These are phyloP conservation scores for Hydrochoerus hydrochaeris DNA, from an alignment of 2,113 vertebrate species.

Conservation along the genomic window DNA sequence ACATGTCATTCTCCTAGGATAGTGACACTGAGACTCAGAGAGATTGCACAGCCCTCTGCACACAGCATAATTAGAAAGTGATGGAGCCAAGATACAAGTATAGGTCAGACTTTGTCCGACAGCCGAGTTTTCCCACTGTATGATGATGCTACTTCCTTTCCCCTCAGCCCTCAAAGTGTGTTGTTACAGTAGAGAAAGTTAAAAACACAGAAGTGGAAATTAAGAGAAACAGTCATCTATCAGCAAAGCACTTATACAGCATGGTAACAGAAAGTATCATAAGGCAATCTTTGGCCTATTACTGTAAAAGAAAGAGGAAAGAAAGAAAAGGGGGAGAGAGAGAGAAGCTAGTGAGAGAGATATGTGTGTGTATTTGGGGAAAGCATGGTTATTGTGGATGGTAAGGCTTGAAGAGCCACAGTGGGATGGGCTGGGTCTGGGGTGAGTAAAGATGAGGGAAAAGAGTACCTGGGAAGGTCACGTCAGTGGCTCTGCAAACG, in stretches of 20 bases:
- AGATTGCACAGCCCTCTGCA: background rate
- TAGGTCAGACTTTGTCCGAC: background rate
- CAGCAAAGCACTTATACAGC: background rate
- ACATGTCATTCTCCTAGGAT: background rate
- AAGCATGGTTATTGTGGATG: no score
- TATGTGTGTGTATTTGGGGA: background rate
- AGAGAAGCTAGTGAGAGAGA: background rate
- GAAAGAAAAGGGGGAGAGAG: no score
- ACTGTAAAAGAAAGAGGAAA: background rate
- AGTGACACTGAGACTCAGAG: background rate
- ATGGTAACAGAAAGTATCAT: background rate
- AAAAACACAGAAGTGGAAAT: background rate
- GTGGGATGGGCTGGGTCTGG: no score
- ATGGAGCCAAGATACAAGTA: no score
- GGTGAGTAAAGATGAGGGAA: background rate
- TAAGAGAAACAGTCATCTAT: background rate
- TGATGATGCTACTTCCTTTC: no score
- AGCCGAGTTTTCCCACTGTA: background rate
- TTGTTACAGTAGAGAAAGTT: background rate
- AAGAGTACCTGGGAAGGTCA: rapidly evolving
- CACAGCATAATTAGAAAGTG: background rate
- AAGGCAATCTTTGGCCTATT: background rate
- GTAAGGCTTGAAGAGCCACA: background rate
- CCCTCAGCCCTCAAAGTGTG: background rate
- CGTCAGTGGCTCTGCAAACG: rapidly evolving